Percentiles rank a stretch among this genome's conserved stretches.
phyloP scores from a whole-genome alignment of 2,113 vertebrate genomes.

The Nothoprocta pentlandii region DNA sequence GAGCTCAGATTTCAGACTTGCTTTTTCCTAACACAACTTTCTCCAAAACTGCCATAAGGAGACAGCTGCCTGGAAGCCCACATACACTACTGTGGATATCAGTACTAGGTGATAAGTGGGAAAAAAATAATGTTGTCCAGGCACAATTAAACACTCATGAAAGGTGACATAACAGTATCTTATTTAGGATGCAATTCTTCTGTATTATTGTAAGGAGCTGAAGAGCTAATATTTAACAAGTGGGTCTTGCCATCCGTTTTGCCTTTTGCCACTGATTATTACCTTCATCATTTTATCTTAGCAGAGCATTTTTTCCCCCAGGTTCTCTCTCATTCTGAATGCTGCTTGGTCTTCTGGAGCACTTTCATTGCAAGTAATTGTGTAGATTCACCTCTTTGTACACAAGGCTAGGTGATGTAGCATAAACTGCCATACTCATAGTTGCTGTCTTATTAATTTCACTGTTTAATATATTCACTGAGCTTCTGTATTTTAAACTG shows the following conservation, averaged over 20 bases:
- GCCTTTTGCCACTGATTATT: constrained; percentile 10
- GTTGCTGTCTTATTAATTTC: not conserved
- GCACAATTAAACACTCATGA: not conserved
- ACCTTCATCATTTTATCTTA: constrained; percentile 14
- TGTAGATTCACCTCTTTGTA: not conserved
- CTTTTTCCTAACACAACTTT: not conserved
- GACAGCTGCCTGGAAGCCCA: not conserved
- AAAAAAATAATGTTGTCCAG: not conserved
- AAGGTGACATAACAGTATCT: not conserved
- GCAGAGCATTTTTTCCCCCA: not conserved
- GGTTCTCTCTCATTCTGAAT: not conserved
- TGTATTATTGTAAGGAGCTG: not conserved
- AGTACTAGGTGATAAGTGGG: not conserved
- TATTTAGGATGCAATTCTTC: not conserved
- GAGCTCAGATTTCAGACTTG: not conserved
- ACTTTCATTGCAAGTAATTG: not conserved
- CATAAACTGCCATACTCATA: not conserved
- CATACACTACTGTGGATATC: not conserved
- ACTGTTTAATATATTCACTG: constrained; percentile 13
- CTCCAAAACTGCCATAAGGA: not conserved
- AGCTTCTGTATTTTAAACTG: constrained; percentile 23
- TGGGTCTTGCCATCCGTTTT: not conserved
- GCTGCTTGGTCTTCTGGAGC: constrained; percentile 12
- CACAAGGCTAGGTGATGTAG: not conserved
- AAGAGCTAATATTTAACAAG: constrained; percentile 33